Evolutionary conservation across 2,113 vertebrate species (phyloP).

Genomic region (Thermophis baileyi): DNA sequence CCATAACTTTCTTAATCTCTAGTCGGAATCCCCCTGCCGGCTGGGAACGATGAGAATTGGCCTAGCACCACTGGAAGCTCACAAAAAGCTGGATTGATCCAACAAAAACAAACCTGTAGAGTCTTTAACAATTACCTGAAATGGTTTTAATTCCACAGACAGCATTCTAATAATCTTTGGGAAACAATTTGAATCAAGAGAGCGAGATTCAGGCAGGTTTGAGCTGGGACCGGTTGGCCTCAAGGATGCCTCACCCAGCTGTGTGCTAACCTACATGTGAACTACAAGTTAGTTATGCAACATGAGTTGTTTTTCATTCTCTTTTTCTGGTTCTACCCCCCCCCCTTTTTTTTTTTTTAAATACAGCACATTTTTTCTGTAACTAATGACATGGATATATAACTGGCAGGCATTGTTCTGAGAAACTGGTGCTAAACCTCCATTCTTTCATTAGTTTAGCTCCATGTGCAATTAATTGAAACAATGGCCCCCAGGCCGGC

Average conservation of each 20-base stretch:
- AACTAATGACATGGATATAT: background rate
- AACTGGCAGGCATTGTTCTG: slow-evolving; percentile 54
- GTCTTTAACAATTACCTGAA: background rate
- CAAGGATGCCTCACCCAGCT: background rate
- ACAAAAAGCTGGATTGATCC: background rate
- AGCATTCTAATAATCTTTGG: background rate
- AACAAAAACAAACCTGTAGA: background rate
- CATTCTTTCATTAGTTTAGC: slow-evolving; percentile 62
- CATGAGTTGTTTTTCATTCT: background rate
- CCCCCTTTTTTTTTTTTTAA: background rate
- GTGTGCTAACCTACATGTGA: background rate
- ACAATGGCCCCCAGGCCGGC: slow-evolving; percentile 62
- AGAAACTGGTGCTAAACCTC: slow-evolving; percentile 59
- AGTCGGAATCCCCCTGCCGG: background rate
- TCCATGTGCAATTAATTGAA: slow-evolving; percentile 67
- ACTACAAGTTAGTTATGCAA: background rate
- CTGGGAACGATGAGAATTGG: background rate
- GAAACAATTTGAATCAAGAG: background rate
- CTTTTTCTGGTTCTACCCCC: background rate
- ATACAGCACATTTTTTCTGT: background rate
- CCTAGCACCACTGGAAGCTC: background rate
- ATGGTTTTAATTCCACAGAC: background rate
- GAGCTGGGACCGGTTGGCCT: background rate
- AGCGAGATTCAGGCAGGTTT: background rate
- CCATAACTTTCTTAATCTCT: background rate